Percentiles rank a stretch among this genome's conserved stretches.
Conservation (phyloP, 2,113 vertebrate genomes). For the Geothlypis trichas region DNA sequence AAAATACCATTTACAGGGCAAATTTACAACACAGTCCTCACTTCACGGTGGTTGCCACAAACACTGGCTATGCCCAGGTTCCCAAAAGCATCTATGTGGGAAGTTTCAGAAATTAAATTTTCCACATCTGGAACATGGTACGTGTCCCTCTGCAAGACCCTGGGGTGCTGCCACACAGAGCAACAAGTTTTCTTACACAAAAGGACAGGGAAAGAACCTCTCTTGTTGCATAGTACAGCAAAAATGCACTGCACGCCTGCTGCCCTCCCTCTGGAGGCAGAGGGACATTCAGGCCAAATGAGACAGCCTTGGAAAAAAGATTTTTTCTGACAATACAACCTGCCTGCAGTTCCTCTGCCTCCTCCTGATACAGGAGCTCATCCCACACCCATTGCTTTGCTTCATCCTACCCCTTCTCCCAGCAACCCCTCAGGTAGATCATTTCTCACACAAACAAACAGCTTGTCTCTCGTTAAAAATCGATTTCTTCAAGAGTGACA, state of each 20-base stretch:
- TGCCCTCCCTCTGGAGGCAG: background rate
- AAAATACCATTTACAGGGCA: background rate
- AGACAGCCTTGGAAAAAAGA: background rate
- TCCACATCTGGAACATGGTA: fast-evolving
- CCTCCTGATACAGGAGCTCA: background rate
- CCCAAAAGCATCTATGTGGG: background rate
- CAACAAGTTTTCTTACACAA: background rate
- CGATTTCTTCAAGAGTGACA: background rate
- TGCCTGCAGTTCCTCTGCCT: background rate
- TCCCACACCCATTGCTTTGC: fast-evolving
- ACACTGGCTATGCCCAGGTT: background rate
- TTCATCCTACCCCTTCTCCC: background rate
- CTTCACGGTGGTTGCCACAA: background rate
- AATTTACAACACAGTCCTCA: background rate
- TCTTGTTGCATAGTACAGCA: background rate
- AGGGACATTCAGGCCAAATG: background rate
- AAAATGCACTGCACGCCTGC: fast-evolving
- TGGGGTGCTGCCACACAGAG: background rate
- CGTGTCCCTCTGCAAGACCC: background rate
- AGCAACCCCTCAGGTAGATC: background rate
- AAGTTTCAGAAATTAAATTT: background rate
- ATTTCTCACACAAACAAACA: constrained; percentile 24
- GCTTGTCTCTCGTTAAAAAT: background rate
- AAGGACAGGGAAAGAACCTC: background rate
- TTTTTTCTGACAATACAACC: background rate